Evolutionary conservation across 1,140 invertebrate genomes (phyloP), one percentile per base, ranked within the genome.

Genomic region (Listronotus oregonensis): DNA sequence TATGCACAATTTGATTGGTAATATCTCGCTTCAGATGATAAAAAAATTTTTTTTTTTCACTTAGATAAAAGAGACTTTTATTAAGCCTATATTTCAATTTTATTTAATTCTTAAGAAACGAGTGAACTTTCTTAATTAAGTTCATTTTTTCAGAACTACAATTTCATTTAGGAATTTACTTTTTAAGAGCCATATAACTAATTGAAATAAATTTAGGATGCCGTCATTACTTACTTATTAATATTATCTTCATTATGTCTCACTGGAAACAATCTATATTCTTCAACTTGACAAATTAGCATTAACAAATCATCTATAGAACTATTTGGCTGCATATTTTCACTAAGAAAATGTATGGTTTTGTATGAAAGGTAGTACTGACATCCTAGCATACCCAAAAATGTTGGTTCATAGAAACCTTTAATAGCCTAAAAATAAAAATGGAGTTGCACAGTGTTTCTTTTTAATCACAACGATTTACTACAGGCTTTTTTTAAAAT

Each of bases 161-260:
- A n/a, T n/a, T n/a, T n/a, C n/a, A n/a, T n/a, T n/a, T n/a, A n/a
- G n/a, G n/a, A n/a, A n/a, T n/a, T n/a, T n/a, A n/a, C n/a, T n/a
- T n/a, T n/a, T n/a, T n/a, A n/a, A n/a, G n/a, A n/a, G n/a, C n/a
- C n/a, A n/a, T n/a, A n/a, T n/a, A n/a, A n/a, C n/a, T n/a, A n/a
- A n/a, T n/a, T 52, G 27, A 12, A 52, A 31, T 12, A 31, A n/a
- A n/a, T 3, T 15, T 10, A 64, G 39, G 50, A 68, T 17, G 2
- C 1, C 5, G 21, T 27, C 5, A 3, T 27, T 27, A 79, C 77
- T 77, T 81, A 94, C 90, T 89, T 90, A 79, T 99, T 99, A 43
- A 96, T 82, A 64, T 92, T 82, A 79, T 99, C 97, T 82, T 99
- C 98, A 80, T 99, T 99, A 78, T 99, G 98, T 50, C 98, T 85